phyloP scores from a whole-genome alignment of 2,888 invertebrate species.

The Sarcophaga rosellei region DNA sequence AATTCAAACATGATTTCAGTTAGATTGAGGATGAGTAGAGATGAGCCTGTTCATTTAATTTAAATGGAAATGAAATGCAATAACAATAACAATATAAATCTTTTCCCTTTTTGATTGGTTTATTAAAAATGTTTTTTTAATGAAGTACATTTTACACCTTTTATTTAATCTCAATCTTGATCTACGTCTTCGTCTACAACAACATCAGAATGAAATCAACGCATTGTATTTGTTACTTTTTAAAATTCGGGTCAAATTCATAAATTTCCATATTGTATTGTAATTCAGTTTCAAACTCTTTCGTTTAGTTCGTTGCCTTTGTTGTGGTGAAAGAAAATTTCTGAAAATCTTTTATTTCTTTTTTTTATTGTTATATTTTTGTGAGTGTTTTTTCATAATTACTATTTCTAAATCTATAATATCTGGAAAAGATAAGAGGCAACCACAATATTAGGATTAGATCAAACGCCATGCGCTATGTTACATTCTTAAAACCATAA shows the following conservation, averaged over 20 bases:
- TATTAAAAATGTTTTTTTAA: constrained; percentile 59
- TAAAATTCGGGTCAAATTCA: constrained; percentile 55
- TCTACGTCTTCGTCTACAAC: not conserved
- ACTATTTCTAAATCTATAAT: constrained; percentile 41
- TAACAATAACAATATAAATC: not conserved
- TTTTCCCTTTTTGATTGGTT: constrained; percentile 43
- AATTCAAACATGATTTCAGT: too few relatives aligned
- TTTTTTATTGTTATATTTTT: not conserved
- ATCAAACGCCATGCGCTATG: constrained; percentile 59
- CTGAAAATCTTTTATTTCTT: not conserved
- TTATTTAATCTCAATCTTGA: constrained; percentile 23
- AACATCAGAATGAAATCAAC: not conserved
- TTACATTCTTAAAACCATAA: not conserved
- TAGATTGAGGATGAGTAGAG: too few relatives aligned
- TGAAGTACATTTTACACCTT: constrained; percentile 60
- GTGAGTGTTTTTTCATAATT: not conserved
- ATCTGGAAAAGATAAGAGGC: constrained; percentile 48
- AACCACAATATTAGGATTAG: constrained; percentile 36
- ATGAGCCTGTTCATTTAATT: too few relatives aligned
- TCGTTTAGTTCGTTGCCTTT: not conserved
- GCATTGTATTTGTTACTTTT: constrained; percentile 10
- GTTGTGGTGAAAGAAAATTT: constrained; percentile 27
- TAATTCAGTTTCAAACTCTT: constrained; percentile 3
- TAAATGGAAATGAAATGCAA: too few relatives aligned
- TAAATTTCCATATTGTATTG: constrained; percentile 49